These are phyloP conservation scores for Hermodice carunculata DNA, from an alignment of 2,888 invertebrate genomes.

Conservation along the genomic window DNA sequence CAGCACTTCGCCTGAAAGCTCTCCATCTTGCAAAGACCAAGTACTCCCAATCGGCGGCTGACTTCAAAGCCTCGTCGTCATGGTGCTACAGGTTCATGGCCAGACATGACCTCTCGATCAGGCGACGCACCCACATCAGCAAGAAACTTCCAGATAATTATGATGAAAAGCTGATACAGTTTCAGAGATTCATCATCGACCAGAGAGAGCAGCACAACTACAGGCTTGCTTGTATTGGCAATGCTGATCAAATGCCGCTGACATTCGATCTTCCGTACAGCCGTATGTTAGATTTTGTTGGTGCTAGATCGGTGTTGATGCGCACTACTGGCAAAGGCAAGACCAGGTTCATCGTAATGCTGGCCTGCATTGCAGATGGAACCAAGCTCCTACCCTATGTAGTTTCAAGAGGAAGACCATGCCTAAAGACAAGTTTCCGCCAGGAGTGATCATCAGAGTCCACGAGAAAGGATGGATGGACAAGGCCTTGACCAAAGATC, in stretches of 20 bases:
- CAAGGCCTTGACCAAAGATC: constrained; percentile 8
- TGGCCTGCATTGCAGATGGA: no score
- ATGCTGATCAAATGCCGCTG: no score
- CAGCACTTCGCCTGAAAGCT: no score
- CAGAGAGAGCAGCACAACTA: background rate
- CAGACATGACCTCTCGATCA: no score
- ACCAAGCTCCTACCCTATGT: no score
- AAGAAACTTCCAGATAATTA: constrained; percentile 3
- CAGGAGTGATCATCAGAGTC: constrained; percentile 1
- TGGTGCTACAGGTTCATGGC: no score
- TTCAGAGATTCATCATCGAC: constrained; percentile 1
- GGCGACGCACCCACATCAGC: no score
- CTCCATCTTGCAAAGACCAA: no score
- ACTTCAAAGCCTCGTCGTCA: no score
- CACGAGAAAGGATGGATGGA: constrained; percentile 27
- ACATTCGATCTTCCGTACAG: no score
- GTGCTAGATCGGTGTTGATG: background rate
- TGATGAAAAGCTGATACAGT: background rate
- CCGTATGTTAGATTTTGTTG: background rate
- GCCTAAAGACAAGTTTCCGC: constrained; percentile 15
- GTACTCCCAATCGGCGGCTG: no score
- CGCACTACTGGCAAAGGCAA: constrained; percentile 23
- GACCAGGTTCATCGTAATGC: constrained; percentile 15
- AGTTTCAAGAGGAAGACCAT: constrained; percentile 28
- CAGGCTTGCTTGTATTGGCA: no score